phyloP scores from a whole-genome alignment of 2,113 vertebrate genomes.

The Emydocephalus ijimae region DNA sequence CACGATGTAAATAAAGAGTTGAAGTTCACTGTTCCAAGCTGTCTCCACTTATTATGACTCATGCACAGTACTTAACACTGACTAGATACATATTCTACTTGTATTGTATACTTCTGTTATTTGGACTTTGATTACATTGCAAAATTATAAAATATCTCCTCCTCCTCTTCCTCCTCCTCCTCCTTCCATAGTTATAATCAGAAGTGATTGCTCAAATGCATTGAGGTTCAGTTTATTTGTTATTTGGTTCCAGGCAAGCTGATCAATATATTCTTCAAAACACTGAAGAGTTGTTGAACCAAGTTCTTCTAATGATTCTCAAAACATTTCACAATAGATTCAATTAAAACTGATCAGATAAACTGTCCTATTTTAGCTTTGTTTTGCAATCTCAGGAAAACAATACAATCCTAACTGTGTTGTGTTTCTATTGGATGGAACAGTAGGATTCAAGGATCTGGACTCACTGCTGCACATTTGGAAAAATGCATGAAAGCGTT shows the following conservation, averaged over 20 bases:
- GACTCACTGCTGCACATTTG: neutral
- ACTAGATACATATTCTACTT: neutral
- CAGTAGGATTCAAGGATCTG: neutral
- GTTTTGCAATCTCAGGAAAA: neutral
- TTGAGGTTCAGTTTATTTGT: neutral
- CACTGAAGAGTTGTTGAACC: neutral
- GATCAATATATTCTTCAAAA: neutral
- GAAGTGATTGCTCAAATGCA: neutral
- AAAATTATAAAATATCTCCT: conserved; percentile 55
- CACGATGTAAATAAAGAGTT: no score
- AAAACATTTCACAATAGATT: neutral
- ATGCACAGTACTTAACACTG: no score
- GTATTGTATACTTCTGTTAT: conserved; percentile 32
- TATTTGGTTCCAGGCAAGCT: neutral
- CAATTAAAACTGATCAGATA: neutral
- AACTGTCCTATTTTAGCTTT: neutral
- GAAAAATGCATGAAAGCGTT: neutral
- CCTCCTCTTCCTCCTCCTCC: conserved; percentile 9
- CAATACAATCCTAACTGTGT: neutral
- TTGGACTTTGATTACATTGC: conserved; percentile 54
- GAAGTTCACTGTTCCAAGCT: no score
- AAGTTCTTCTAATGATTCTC: neutral
- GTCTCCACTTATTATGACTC: no score
- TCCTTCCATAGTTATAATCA: conserved; percentile 5
- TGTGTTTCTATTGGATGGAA: neutral